Conservation (phyloP, 1,140 invertebrate species). For the Alviniconcha marisindica region DNA sequence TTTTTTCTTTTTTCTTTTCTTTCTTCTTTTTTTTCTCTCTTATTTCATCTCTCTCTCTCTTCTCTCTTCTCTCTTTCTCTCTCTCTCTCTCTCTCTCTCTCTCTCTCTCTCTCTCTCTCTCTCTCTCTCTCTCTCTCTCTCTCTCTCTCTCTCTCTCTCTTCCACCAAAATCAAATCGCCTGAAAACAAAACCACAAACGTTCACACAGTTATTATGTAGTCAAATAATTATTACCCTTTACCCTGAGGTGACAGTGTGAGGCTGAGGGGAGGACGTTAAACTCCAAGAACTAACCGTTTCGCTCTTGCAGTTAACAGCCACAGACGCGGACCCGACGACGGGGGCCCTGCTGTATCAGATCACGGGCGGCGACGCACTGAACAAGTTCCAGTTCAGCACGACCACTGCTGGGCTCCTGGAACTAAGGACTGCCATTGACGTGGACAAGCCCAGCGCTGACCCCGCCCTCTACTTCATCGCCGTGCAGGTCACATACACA, state of each 20-base stretch:
- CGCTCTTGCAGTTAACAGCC: conserved; percentile 74
- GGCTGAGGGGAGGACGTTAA: no score
- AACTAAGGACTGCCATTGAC: conserved; percentile 42
- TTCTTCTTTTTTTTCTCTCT: not conserved
- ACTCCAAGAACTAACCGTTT: no score
- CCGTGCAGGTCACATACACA: conserved; percentile 92
- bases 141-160: conserved; percentile 18
- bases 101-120: not conserved
- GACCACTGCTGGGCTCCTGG: conserved; percentile 39
- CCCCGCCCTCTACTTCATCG: conserved; percentile 83
- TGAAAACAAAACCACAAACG: no score
- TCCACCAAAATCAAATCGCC: no score
- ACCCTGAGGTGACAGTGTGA: no score
- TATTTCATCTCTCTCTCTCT: not conserved
- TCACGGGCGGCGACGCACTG: conserved; percentile 36
- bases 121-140: not conserved
- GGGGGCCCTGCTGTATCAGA: conserved; percentile 41
- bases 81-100: not conserved
- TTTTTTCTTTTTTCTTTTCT: not conserved
- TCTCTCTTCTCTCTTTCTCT: not conserved
- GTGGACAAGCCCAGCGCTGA: conserved; percentile 45
- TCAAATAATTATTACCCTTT: no score
- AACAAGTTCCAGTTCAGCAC: conserved; percentile 42
- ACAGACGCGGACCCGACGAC: conserved; percentile 90
- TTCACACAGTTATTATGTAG: no score